A percentile compares a stretch with the other conserved stretches of the same genome.
phyloP scores from a whole-genome alignment of 2,113 vertebrate species.

The Elanoides forficatus region DNA sequence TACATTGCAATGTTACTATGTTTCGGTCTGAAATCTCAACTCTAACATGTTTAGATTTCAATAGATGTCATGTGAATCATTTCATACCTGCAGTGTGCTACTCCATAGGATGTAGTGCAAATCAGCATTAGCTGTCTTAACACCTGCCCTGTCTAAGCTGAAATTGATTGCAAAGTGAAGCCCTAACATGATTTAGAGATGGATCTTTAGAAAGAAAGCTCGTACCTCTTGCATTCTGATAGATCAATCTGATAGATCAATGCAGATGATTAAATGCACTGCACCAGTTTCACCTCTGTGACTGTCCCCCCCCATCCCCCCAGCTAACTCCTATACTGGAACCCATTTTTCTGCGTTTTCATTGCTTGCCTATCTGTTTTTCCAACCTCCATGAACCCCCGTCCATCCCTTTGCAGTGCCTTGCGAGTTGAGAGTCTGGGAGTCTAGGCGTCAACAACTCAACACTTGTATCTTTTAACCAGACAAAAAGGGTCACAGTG shows the following conservation, averaged over 20 bases:
- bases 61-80: not conserved
- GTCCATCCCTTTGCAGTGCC: not conserved
- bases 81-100: not conserved
- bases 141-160: not conserved
- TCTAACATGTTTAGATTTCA: not conserved
- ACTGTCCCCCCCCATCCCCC: rapidly evolving
- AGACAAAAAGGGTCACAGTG: not conserved
- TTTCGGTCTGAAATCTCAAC: not conserved
- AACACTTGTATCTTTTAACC: not conserved
- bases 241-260: not conserved
- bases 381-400: not conserved
- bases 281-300: not conserved
- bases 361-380: not conserved
- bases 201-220: not conserved
- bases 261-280: not conserved
- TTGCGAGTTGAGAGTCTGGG: not conserved
- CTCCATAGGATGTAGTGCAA: not conserved
- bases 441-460: not conserved
- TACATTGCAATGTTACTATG: not conserved
- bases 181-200: not conserved
- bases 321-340: too few relatives aligned
- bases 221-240: not conserved
- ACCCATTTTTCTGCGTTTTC: not conserved
- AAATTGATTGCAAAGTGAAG: not conserved
- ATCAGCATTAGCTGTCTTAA: not conserved